Conservation (phyloP, 2,888 invertebrate species). For the Dryococelus australis region DNA sequence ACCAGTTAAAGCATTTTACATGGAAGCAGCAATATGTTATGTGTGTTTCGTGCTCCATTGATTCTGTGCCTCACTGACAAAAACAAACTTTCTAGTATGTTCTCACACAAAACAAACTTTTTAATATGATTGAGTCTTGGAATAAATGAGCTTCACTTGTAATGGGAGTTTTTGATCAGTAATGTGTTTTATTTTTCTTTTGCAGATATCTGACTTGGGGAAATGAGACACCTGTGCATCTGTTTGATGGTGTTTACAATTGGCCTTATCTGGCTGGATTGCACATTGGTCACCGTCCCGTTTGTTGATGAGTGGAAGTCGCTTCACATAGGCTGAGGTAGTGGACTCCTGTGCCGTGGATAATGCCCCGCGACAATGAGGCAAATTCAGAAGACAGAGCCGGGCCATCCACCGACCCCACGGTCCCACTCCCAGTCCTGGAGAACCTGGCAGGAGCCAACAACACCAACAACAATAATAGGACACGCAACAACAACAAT, state of each 20-base stretch:
- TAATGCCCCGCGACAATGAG: constrained; percentile 41
- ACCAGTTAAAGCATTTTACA: too few species aligned
- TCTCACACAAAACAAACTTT: too few species aligned
- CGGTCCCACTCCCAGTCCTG: constrained; percentile 36
- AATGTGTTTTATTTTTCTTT: constrained; percentile 5
- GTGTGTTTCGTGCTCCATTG: too few species aligned
- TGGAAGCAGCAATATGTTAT: too few species aligned
- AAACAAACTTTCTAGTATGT: too few species aligned
- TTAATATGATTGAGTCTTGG: too few species aligned
- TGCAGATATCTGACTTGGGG: constrained; percentile 36
- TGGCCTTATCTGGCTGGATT: constrained; percentile 32
- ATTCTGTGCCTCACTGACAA: too few species aligned
- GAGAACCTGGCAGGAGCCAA: constrained; percentile 41
- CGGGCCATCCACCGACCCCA: constrained; percentile 12
- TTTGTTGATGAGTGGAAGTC: constrained; percentile 34
- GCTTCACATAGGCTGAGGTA: constrained; percentile 31
- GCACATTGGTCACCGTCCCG: constrained; percentile 23
- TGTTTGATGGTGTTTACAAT: constrained; percentile 17
- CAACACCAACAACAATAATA: constrained; percentile 49
- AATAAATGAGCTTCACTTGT: too few species aligned
- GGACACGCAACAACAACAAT: constrained; percentile 58
- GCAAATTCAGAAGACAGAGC: constrained; percentile 24
- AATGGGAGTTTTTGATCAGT: not conserved
- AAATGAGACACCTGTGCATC: constrained; percentile 35
- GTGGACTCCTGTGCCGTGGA: constrained; percentile 18